These are phyloP conservation scores for Gavia stellata DNA, from an alignment of 2,113 vertebrate species.

Conservation along the genomic window DNA sequence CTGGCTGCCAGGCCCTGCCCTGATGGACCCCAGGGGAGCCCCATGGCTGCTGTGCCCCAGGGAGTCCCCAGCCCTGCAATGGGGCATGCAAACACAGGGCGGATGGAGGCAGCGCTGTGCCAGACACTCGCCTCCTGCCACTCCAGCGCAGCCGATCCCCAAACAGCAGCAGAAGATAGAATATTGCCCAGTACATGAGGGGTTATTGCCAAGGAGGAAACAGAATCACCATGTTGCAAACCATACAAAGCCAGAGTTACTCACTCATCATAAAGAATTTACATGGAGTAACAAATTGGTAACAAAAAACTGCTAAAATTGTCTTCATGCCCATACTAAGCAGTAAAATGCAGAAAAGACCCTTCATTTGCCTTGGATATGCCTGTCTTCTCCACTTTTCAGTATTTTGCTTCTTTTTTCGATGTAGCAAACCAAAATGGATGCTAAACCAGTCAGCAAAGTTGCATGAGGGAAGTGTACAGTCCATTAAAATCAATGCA, in stretches of 20 bases:
- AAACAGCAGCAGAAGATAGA: neutral
- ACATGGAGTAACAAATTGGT: neutral
- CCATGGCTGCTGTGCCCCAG: too few species aligned
- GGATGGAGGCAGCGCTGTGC: neutral
- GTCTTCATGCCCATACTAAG: neutral
- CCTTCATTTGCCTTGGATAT: neutral
- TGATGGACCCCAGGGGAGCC: accelerated
- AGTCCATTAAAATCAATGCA: constrained; percentile 20
- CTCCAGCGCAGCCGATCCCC: accelerated
- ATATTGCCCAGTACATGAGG: neutral
- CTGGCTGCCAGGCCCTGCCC: neutral
- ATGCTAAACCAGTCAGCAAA: neutral
- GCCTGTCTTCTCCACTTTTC: neutral
- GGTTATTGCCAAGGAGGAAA: neutral
- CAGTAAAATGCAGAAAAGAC: neutral
- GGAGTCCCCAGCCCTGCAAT: accelerated
- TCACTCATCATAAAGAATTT: neutral
- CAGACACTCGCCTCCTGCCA: accelerated
- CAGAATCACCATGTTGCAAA: neutral
- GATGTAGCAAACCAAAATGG: neutral
- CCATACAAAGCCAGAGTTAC: neutral
- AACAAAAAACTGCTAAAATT: neutral
- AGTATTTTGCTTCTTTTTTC: neutral
- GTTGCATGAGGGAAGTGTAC: neutral
- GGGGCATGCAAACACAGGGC: neutral